phyloP scores from a whole-genome alignment of 2,113 vertebrate species.

The Spizaetus ornatus region DNA sequence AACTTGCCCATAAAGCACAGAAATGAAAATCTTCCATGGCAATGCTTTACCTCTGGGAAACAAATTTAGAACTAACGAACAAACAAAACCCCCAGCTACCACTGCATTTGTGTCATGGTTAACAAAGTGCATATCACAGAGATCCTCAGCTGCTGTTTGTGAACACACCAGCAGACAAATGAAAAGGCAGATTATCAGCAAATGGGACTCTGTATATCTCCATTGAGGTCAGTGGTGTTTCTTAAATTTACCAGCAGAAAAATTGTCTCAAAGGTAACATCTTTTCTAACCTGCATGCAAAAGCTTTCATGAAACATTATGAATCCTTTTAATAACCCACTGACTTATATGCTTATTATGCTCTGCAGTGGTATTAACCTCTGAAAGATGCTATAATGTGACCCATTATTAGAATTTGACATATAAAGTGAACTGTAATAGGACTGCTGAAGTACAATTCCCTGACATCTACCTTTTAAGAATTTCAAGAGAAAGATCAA shows the following conservation, averaged over 20 bases:
- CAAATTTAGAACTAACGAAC: not conserved
- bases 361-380: not conserved
- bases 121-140: not conserved
- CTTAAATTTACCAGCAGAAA: not conserved
- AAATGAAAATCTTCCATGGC: not conserved
- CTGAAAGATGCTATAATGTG: not conserved
- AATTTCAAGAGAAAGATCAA: not conserved
- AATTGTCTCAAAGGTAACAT: not conserved
- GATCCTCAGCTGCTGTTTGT: not conserved
- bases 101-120: not conserved
- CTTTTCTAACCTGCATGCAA: not conserved
- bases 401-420: not conserved
- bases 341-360: not conserved
- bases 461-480: not conserved
- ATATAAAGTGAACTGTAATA: not conserved
- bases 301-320: not conserved
- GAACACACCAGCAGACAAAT: not conserved
- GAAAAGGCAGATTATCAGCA: not conserved
- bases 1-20: not conserved
- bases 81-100: not conserved
- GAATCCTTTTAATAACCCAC: not conserved
- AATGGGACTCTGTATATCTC: not conserved
- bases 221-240: not conserved
- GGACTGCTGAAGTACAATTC: not conserved
- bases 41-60: not conserved